These are phyloP conservation scores for Leptinotarsa texana DNA, from an alignment of 1,140 invertebrate genomes.

Conservation along the genomic window DNA sequence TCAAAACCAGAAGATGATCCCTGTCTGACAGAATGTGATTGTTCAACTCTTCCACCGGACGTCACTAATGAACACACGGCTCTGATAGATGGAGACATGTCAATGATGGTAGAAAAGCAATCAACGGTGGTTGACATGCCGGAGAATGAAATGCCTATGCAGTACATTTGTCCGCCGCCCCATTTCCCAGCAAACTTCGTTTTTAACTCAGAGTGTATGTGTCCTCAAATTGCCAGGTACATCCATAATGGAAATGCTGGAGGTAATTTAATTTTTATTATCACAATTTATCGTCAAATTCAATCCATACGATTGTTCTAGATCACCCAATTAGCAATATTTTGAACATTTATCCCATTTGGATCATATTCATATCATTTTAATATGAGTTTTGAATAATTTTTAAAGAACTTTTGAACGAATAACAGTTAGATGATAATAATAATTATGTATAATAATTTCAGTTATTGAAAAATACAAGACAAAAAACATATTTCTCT, in stretches of 20 bases:
- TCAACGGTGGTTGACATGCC: background rate
- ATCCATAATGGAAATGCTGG: slow-evolving; percentile 9
- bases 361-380: no score
- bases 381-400: no score
- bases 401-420: no score
- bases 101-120: slow-evolving; percentile 5
- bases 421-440: no score
- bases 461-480: no score
- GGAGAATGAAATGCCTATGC: background rate
- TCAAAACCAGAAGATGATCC: background rate
- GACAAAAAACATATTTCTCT: no score
- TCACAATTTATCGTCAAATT: no score
- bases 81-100: background rate
- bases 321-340: no score
- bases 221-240: slow-evolving; percentile 36
- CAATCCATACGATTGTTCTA: no score
- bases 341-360: no score
- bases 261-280: background rate
- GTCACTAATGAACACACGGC: background rate
- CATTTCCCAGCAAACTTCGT: slow-evolving; percentile 31
- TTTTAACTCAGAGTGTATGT: slow-evolving; percentile 39
- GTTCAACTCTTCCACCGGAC: slow-evolving; percentile 14
- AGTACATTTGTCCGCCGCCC: slow-evolving; percentile 33
- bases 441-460: no score
- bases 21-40: slow-evolving; percentile 10